A percentile compares a stretch with the other conserved stretches of the same genome.
phyloP scores from a whole-genome alignment of 1,140 invertebrate genomes.

The Rhysida immarginata region DNA sequence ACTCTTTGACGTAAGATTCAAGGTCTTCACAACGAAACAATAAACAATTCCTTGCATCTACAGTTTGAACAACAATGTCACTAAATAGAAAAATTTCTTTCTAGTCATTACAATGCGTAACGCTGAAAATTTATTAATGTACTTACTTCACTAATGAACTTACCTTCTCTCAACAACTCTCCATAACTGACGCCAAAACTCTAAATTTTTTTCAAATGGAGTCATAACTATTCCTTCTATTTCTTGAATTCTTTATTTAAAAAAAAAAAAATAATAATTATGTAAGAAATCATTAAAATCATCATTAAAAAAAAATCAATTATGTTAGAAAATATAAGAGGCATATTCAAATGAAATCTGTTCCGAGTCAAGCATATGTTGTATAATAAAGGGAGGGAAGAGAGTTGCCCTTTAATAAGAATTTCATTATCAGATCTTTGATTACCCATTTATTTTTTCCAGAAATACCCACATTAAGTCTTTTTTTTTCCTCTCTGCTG shows the following conservation, averaged over 20 bases:
- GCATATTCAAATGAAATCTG: too few species aligned
- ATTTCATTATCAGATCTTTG: too few species aligned
- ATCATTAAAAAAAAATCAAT: too few species aligned
- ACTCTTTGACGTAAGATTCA: constrained; percentile 82
- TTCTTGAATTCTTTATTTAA: constrained; percentile 62
- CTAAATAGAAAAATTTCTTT: constrained; percentile 34
- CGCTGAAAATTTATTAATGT: constrained; percentile 5
- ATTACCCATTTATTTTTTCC: too few species aligned
- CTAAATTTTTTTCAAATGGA: constrained; percentile 95
- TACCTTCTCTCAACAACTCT: constrained; percentile 79
- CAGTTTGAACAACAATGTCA: constrained; percentile 87
- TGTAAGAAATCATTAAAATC: too few species aligned
- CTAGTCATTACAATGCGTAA: constrained; percentile 1
- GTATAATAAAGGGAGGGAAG: too few species aligned
- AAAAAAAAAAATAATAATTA: too few species aligned
- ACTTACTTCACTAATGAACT: not conserved
- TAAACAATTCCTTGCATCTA: constrained; percentile 92
- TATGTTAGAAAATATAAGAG: too few species aligned
- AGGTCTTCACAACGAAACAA: constrained; percentile 87
- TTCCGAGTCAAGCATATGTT: too few species aligned
- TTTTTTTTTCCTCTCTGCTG: too few species aligned
- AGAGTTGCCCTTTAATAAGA: too few species aligned
- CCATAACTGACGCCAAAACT: constrained; percentile 98
- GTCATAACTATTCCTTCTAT: constrained; percentile 67
- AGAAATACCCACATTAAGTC: too few species aligned